These are phyloP conservation scores for Megalopta genalis DNA, from an alignment of 1,140 invertebrate species.

Conservation along the genomic window DNA sequence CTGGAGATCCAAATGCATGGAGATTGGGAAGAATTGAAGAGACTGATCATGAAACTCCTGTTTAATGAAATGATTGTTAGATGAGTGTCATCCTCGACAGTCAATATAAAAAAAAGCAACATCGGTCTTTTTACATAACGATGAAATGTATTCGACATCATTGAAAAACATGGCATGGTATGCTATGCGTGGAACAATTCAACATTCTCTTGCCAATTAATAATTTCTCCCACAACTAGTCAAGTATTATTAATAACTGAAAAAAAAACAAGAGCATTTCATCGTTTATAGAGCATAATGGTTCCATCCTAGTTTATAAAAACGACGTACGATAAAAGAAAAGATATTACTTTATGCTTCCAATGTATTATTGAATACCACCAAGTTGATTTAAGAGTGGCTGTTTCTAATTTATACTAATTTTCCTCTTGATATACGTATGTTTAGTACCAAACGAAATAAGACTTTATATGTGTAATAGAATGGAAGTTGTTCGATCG, in stretches of 20 bases:
- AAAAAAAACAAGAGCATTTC: slow-evolving; percentile 43
- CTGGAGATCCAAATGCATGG: slow-evolving; percentile 89
- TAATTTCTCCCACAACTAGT: slow-evolving; percentile 58
- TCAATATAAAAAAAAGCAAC: slow-evolving; percentile 68
- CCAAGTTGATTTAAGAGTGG: slow-evolving; percentile 45
- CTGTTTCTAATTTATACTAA: slow-evolving; percentile 51
- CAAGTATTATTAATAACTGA: slow-evolving; percentile 49
- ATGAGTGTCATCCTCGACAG: slow-evolving; percentile 70
- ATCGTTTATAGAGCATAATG: slow-evolving; percentile 54
- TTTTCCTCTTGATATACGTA: slow-evolving; percentile 37
- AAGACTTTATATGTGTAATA: slow-evolving; percentile 51
- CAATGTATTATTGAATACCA: slow-evolving; percentile 52
- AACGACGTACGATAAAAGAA: slow-evolving; percentile 9
- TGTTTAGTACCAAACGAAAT: slow-evolving; percentile 38
- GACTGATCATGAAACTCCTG: slow-evolving; percentile 89
- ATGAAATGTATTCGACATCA: slow-evolving; percentile 50
- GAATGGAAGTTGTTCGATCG: slow-evolving; percentile 53
- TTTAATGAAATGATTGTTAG: slow-evolving; percentile 80
- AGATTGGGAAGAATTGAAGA: slow-evolving; percentile 90
- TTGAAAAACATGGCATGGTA: slow-evolving; percentile 54
- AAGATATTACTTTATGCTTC: slow-evolving; percentile 65
- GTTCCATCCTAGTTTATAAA: slow-evolving; percentile 60
- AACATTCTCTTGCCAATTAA: slow-evolving; percentile 63
- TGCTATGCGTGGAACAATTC: slow-evolving; percentile 67
- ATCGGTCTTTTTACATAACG: slow-evolving; percentile 64